A percentile compares a stretch with the other conserved stretches of the same genome.
Conservation (phyloP, 2,113 vertebrate species). For the Coregonus clupeaformis region DNA sequence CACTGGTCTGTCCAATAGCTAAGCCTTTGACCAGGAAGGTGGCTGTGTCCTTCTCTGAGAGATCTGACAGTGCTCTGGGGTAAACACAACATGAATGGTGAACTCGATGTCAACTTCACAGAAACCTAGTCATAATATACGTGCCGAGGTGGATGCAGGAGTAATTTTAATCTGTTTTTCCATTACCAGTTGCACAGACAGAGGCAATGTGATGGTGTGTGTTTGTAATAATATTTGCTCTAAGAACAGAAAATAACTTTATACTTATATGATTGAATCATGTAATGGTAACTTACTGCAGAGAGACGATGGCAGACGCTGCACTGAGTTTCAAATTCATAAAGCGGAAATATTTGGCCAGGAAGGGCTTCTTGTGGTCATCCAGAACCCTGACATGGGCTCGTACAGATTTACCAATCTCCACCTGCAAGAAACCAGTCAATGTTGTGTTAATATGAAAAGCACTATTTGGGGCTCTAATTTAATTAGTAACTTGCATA, state of each 20-base stretch:
- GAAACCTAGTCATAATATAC: neutral
- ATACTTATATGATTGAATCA: neutral
- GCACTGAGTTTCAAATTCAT: constrained; percentile 89
- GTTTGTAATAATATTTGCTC: neutral
- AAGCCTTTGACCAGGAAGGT: constrained; percentile 83
- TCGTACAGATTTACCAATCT: constrained; percentile 88
- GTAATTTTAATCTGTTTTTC: neutral
- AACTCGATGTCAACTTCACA: neutral
- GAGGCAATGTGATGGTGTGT: neutral
- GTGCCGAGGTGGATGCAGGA: no score
- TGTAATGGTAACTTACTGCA: constrained; percentile 77
- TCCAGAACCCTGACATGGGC: constrained; percentile 90
- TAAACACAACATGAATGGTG: neutral
- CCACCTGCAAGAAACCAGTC: constrained; percentile 78
- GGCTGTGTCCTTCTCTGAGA: constrained; percentile 80
- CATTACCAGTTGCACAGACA: no score
- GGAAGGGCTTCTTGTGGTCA: constrained; percentile 87
- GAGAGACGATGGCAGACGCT: constrained; percentile 83
- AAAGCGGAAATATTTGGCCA: constrained; percentile 81
- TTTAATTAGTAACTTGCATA: no score
- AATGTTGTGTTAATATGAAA: neutral
- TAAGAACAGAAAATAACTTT: no score
- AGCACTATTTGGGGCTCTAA: no score
- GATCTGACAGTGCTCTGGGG: constrained; percentile 75
- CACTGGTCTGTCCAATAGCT: constrained; percentile 85